Base-by-base conservation (phyloP, 2,888 invertebrate genomes). In the Nysson spinosus region DNA sequence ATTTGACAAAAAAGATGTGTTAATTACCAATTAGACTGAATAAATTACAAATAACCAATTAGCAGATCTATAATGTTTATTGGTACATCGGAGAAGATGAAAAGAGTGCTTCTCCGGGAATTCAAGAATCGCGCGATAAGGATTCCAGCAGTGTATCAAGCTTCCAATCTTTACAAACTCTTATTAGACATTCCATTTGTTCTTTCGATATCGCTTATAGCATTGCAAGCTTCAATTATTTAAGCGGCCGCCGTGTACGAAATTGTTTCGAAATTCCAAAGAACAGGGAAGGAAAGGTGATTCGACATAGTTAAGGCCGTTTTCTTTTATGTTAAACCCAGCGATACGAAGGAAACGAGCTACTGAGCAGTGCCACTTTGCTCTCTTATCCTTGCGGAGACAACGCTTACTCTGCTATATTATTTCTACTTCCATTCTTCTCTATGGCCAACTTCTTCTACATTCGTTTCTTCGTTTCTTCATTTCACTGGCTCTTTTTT, bases 291-390 rank as follows among this genome's bases (percentile, higher is more conserved):
- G 5, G 39, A 5, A 39, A 40, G 57, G 50, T 64, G 69, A 60
- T 69, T 73, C 50, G 54, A 47, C 46, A 19, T 49, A 64, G 57
- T 73, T 73, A 65, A 51, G 52, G 46, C 61, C 56, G 51, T 69
- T 72, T 65, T 69, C 65, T 65, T 72, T 72, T 73, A 72, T 72
- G 65, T 57, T 61, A 51, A 73, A 73, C 47, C 51, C 60, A 39
- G 42, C 56, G 64, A 69, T 73, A 69, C 70, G 50, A 30, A 50
- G 50, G 70, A 58, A 69, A 73, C 73, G 72, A 72, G 69, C 73
- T 47, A 60, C 64, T 57, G 71, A 60, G 60, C 58, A 46, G 39
- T 22, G 32, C 16, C 49, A 58, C 58, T 72, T 69, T 55, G 51
- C 55, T 30, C 55, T 34, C 42, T 56, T 60, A 54, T 66, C 60